Evolutionary conservation across 2,797 vertebrate genomes (phyloP).

Genomic region (Acrossocheilus fasciatus): DNA sequence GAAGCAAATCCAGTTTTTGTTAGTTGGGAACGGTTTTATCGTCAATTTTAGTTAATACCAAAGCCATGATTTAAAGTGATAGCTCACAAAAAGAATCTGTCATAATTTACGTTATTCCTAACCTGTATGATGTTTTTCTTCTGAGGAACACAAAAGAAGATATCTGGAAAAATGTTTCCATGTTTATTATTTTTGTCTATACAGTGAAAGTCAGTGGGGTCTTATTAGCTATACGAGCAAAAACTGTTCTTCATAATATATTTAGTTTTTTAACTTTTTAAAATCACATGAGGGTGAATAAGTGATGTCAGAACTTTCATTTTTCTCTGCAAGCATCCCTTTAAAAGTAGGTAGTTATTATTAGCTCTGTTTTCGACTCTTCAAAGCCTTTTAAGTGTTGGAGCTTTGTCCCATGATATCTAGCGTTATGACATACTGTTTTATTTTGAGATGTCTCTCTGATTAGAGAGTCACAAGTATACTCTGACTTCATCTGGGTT

Average conservation of each 20-base stretch:
- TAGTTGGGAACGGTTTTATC: background rate
- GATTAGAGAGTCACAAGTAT: constrained; percentile 68
- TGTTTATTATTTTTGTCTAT: background rate
- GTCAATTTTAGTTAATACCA: background rate
- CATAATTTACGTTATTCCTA: too few relatives aligned
- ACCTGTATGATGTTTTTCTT: too few relatives aligned
- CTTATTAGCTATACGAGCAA: background rate
- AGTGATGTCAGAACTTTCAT: background rate
- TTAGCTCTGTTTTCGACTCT: background rate
- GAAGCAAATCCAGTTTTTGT: background rate
- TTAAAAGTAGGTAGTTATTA: background rate
- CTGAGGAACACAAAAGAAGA: background rate
- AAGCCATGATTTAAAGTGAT: background rate
- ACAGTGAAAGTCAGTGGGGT: background rate
- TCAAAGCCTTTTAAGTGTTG: constrained; percentile 7
- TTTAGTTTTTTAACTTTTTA: background rate
- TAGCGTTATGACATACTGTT: constrained; percentile 54
- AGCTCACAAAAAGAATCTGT: background rate
- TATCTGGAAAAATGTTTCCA: background rate
- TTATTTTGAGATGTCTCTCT: constrained; percentile 65
- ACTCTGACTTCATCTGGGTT: constrained; percentile 65
- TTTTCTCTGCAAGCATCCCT: background rate
- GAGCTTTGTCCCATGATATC: constrained; percentile 40
- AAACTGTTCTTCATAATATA: background rate
- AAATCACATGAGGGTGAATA: background rate